Base-by-base conservation (phyloP, 1,140 invertebrate genomes). In the Sminthurides bifidus region DNA sequence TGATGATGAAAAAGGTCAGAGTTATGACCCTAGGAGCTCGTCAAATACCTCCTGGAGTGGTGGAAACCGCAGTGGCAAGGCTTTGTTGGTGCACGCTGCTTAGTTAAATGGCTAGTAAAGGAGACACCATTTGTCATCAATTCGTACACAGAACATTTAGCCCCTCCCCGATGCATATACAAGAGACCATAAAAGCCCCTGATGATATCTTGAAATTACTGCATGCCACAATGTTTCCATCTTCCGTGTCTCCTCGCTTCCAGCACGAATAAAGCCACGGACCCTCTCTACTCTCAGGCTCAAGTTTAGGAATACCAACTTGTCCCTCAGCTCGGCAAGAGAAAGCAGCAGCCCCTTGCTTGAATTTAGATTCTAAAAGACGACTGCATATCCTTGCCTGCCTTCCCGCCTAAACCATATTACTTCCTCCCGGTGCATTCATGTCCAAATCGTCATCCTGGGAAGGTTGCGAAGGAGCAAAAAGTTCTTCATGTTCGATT, bases 41-140 rank as follows among this genome's bases (percentile, higher is more conserved):
- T 60, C 61, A 64, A 55, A 52, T 64, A 58, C 61, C 61, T 64
- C 61, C 61, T 55, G 61, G 61, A 58, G 58, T 58, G 58, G 61
- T 59, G 62, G 52, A 64, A 60, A 61, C 59, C 59, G 57, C 59
- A 60, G 59, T 54, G 61, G 60, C 52, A 64, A 60, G 58, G 58
- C 61, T 58, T 37, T 51, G 59, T 55, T 58, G 35, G n/a, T n/a
- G 53, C 56, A 58, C 60, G 56, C 60, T 63, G 63, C 57, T 65
- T 60, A 65, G 58, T 65, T 65, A 63, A 65, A 65, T 65, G 63
- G 63, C 63, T 65, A 65, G 63, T 65, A 63, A 65, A 65, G 63
- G 60, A 63, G 58, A 58, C 60, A 60, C 61, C 58, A 61, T 65
- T 61, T 61, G 56, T 65, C 64, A 65, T 65, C 64, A 63, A 65